Evolutionary conservation across 2,797 vertebrate species (phyloP), one percentile per base, ranked within the genome.

Genomic region (Arctocebus calabarensis): DNA sequence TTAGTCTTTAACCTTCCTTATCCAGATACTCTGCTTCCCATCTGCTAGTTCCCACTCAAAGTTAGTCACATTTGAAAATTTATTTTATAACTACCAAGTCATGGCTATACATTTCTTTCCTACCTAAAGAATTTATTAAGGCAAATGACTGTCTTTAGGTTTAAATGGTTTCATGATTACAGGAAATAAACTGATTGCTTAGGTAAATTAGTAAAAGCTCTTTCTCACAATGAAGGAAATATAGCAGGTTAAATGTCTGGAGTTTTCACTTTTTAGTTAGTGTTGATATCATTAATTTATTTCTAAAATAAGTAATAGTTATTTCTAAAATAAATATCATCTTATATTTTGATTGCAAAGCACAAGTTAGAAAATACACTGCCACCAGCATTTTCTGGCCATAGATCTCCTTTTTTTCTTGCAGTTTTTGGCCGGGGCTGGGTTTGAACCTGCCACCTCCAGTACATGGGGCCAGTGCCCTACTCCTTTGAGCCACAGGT

Each of bases 231-330:
- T 23, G 11, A 14, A 82, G 25, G 27, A 90, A 68, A 68, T 66
- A 74, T 25, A 89, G 45, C 29, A 90, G 52, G 16, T 75, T 75
- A 55, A 55, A 23, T 40, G 12, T 52, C 59, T 84, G 64, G 29
- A 62, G 62, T 77, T 85, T 90, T 90, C 16, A 71, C 37, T 94
- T 91, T 77, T 84, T 34, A 86, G 23, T 83, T 61, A 68, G 29
- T 29, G 2, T 74, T 74, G 48, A 27, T 89, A 22, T 77, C 13
- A 68, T 82, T 74, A 81, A 16, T 88, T 71, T 87, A 84, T 81
- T 81, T 90, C 59, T n/a, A 68, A 85, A 84, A 70, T 85, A 48
- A 48, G 48, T 48, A 48, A 48, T 14, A 48, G 48, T 48, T 48
- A 48, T 48, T 14, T 48, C 48, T 48, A 14, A 48, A 61, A 52